Base-by-base conservation (phyloP, 2,113 vertebrate species). In the Archilochus colubris region DNA sequence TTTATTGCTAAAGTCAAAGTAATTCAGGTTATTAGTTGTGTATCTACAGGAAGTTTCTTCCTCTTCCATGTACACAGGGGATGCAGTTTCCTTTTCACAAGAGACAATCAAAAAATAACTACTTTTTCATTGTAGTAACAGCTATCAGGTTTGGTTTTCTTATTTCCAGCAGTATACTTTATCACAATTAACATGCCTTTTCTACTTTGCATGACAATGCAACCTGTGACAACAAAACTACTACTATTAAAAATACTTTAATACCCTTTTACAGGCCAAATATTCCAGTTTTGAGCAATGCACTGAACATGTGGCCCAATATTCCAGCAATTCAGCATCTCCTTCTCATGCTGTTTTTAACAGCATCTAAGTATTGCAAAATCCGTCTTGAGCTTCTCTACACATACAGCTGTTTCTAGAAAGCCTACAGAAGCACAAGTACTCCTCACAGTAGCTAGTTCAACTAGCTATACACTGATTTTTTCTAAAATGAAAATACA, bases 51-150 rank as follows among this genome's bases (percentile, higher is more conserved):
- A 73, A 74, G 64, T 57, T 9, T 14, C 63, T 10, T 89, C 27
- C 7, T 38, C 18, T 64, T 74, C 33, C 24, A 38, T 3, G 8
- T 7, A 48, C 0, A 2, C 5, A 57, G 15, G 2, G 5, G 11
- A 54, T 18, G 51, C 1, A 28, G 31, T 10, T 64, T 43, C 24
- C 33, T 9, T 73, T 59, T n/a, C 12, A 31, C 5, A 22, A 30
- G 8, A 67, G 15, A 6, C 12, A 62, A 50, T 40, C 14, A 58
- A 3, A 0, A 5, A 50, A 48, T 21, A 50, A 20, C 10, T 50
- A 22, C 48, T 50, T 50, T 50, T 50, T 50, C 48, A 22, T 43
- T 76, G 36, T 18, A 67, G 17, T 16, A 78, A 51, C 2, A 40
- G 12, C 3, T 57, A 13, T 27, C 10, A 40, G 57, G 82, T 40